Evolutionary conservation across 2,888 invertebrate species (phyloP).

Genomic region (Pristionchus mayeri): DNA sequence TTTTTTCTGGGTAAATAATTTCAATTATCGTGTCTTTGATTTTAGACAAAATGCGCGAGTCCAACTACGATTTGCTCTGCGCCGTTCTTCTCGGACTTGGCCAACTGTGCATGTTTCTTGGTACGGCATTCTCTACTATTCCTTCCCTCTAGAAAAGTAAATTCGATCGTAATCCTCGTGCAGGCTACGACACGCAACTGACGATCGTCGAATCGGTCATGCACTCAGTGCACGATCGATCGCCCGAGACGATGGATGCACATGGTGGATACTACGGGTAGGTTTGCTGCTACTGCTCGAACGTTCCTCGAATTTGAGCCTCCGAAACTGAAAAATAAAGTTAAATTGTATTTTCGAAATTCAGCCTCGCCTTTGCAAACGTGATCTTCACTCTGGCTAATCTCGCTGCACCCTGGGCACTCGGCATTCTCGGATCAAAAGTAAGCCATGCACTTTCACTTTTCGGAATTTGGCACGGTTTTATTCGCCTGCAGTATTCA

Average conservation of each 20-base stretch:
- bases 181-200: slow-evolving; percentile 50
- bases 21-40: too few relatives aligned
- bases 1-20: too few relatives aligned
- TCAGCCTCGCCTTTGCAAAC: too few relatives aligned
- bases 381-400: not conserved
- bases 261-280: slow-evolving; percentile 65
- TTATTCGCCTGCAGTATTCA: too few relatives aligned
- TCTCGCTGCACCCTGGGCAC: slow-evolving; percentile 24
- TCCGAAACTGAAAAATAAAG: too few relatives aligned
- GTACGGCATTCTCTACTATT: slow-evolving; percentile 5
- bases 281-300: too few relatives aligned
- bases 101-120: slow-evolving; percentile 61
- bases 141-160: too few relatives aligned
- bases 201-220: slow-evolving; percentile 63
- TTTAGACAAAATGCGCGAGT: slow-evolving; percentile 16
- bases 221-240: slow-evolving; percentile 63
- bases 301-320: too few relatives aligned
- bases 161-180: too few relatives aligned
- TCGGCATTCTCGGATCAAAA: slow-evolving; percentile 31
- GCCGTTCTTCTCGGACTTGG: slow-evolving; percentile 62
- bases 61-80: slow-evolving; percentile 55
- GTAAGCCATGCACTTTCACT: not conserved
- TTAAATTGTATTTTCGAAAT: too few relatives aligned
- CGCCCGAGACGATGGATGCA: slow-evolving; percentile 52
- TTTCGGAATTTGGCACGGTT: too few relatives aligned